Evolutionary conservation across 2,113 vertebrate species (phyloP).

Genomic region (Rostratula benghalensis): DNA sequence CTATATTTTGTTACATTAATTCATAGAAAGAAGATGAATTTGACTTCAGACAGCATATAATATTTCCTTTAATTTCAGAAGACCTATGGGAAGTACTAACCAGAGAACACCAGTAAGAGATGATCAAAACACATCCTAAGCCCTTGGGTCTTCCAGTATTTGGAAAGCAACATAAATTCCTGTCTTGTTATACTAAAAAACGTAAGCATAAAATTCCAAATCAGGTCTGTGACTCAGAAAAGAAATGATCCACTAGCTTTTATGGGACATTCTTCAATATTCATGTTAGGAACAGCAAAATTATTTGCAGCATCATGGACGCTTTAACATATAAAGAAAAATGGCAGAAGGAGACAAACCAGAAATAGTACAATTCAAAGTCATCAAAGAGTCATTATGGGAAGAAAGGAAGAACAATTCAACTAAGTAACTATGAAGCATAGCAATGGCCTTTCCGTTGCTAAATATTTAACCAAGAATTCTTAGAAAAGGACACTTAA

Average conservation of each 20-base stretch:
- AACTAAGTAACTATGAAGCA: neutral
- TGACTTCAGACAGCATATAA: neutral
- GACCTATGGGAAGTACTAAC: neutral
- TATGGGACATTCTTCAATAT: neutral
- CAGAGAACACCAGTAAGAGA: neutral
- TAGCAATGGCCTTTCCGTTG: neutral
- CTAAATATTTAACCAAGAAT: neutral
- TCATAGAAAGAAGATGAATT: neutral
- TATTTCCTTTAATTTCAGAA: neutral
- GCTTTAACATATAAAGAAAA: neutral
- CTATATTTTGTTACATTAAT: neutral
- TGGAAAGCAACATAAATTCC: neutral
- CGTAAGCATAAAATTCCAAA: neutral
- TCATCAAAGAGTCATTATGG: neutral
- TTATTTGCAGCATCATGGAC: neutral
- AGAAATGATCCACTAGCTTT: neutral
- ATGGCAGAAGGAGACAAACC: neutral
- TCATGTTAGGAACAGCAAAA: neutral
- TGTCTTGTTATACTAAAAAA: neutral
- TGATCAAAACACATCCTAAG: neutral
- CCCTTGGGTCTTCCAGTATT: neutral
- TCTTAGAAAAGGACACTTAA: neutral
- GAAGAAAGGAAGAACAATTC: neutral
- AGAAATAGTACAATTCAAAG: neutral
- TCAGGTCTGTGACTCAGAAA: neutral